phyloP scores from a whole-genome alignment of 2,113 vertebrate genomes.

The Corythoichthys intestinalis region DNA sequence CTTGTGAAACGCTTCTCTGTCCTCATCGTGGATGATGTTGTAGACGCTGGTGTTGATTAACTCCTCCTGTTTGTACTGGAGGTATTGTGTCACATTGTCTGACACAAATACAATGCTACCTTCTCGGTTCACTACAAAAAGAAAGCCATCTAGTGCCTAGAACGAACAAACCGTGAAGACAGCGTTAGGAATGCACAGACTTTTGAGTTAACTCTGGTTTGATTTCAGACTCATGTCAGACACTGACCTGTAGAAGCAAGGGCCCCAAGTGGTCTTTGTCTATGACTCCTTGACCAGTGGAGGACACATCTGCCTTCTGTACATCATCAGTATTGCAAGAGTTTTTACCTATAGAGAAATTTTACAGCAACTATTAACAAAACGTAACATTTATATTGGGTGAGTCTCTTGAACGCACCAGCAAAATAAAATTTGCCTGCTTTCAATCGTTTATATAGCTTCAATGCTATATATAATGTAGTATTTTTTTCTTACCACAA shows the following conservation, averaged over 20 bases:
- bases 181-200: background rate
- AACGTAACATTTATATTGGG: background rate
- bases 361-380: background rate
- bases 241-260: slow-evolving; percentile 88
- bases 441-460: background rate
- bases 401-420: background rate
- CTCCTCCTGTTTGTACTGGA: slow-evolving; percentile 97
- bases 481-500: slow-evolving; percentile 42
- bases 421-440: background rate
- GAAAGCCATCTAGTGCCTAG: slow-evolving; percentile 93
- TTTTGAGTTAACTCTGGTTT: background rate
- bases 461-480: background rate
- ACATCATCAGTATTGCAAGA: slow-evolving; percentile 91
- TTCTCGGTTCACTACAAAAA: slow-evolving; percentile 97
- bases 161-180: slow-evolving; percentile 12
- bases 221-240: slow-evolving; percentile 12
- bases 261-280: slow-evolving; percentile 97
- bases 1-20: slow-evolving; percentile 92
- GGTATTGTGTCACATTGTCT: slow-evolving; percentile 96
- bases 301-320: slow-evolving; percentile 98
- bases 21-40: slow-evolving; percentile 91
- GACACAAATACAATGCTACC: slow-evolving; percentile 97
- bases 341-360: slow-evolving; percentile 79
- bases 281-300: slow-evolving; percentile 96
- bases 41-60: slow-evolving; percentile 96